Base-by-base conservation (phyloP, 2,113 vertebrate genomes). In the Cygnus buccinator region DNA sequence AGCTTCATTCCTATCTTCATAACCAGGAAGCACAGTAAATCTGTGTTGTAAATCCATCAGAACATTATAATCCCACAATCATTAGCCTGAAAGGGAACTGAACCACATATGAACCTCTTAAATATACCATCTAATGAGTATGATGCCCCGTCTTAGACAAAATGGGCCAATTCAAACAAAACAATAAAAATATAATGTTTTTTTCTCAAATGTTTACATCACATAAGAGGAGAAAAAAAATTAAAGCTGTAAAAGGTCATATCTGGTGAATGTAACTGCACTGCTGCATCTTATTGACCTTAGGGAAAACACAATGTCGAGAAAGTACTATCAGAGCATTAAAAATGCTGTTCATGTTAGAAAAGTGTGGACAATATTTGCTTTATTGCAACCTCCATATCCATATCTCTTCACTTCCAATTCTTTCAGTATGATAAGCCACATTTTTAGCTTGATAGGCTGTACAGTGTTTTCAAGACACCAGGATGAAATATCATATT, bases 231-330 rank as follows among this genome's bases (percentile, higher is more conserved):
- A 29, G 59, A 57, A 87, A 89, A 57, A 57, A n/a, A 76, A 95
- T 39, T 39, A 39, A 39, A 84, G 61, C 14, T 77, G 1, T 71
- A 84, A 94, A 94, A 95, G 55, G 78, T 94, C 74, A 63, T 71
- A 62, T 89, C 26, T 94, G 84, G 90, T 95, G 95, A 55, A 57
- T 85, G 17, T 83, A 74, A 70, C 28, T 74, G 15, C 67, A 58
- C 19, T 68, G 35, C 46, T 94, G 39, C 31, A 77, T 89, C n/a
- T 85, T 87, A 77, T 41, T 96, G 89, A 90, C 72, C 43, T 94
- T 91, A 44, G 9, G 59, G 35, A 96, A 96, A 72, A 15, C 11
- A 54, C 37, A 65, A 35, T 18, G 10, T 14, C 88, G 25, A 31
- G 70, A 90, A 89, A n/a, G 14, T 55, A 57, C 9, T 89, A 16